phyloP scores from a whole-genome alignment of 2,888 invertebrate species.

The Epistrophella euchroma region DNA sequence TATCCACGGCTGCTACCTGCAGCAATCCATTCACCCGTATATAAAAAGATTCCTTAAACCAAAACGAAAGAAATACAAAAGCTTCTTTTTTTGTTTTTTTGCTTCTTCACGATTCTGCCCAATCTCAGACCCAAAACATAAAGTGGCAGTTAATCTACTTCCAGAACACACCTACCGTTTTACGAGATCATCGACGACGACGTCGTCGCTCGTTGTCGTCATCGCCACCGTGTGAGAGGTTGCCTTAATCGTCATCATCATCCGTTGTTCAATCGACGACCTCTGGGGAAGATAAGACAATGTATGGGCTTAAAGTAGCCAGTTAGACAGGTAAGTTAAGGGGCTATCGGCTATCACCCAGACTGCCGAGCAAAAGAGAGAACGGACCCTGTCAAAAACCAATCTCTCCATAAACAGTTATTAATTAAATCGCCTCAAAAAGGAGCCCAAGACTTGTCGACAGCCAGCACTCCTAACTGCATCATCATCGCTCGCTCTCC shows the following conservation, averaged over 20 bases:
- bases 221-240: neutral
- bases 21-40: neutral
- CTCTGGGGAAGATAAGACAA: constrained; percentile 52
- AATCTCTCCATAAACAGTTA: constrained; percentile 75
- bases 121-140: constrained; percentile 51
- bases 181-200: constrained; percentile 46
- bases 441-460: constrained; percentile 73
- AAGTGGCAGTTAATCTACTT: constrained; percentile 71
- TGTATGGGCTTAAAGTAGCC: constrained; percentile 29
- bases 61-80: neutral
- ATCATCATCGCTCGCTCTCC: constrained; percentile 54
- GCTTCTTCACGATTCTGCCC: neutral
- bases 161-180: constrained; percentile 74
- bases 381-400: constrained; percentile 69
- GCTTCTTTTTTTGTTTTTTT: neutral
- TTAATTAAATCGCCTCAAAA: constrained; percentile 75
- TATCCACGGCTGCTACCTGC: neutral
- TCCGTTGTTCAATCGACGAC: constrained; percentile 28
- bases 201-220: neutral
- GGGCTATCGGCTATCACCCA: neutral
- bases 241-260: constrained; percentile 1
- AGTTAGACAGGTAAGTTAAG: constrained; percentile 2
- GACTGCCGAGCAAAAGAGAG: neutral
- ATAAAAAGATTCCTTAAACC: constrained; percentile 16
- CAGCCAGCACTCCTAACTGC: constrained; percentile 71